Evolutionary conservation across 1,140 invertebrate species (phyloP), one percentile per base, ranked within the genome.

Genomic region (Brachionus plicatilis): DNA sequence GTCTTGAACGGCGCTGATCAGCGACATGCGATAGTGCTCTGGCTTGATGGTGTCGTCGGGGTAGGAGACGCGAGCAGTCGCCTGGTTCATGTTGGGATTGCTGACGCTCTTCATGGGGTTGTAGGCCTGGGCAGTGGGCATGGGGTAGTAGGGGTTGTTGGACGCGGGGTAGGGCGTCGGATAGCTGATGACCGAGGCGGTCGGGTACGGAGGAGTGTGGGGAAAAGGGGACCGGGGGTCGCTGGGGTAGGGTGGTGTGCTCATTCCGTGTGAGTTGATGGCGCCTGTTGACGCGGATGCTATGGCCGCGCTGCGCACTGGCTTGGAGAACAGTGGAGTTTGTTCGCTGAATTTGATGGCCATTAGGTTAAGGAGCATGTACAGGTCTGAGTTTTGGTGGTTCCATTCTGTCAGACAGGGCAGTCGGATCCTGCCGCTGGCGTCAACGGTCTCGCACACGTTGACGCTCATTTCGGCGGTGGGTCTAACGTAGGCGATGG

Each of bases 331-430:
- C 0, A 99, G 96, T 37, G 97, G 97, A 78, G 96, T 96, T 86
- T 94, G 92, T 85, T 99, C 96, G 45, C 96, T 94, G 92, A 99
- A 99, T 29, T 94, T 94, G 72, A 94, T 92, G 82, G 94, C 94
- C 93, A 99, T 94, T 45, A 96, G 92, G 91, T 96, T 94, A 87
- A 98, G 94, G 9, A 98, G 90, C 37, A 93, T 93, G 6, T 94
- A 88, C 85, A 98, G 90, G 89, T 96, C 95, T 3, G 95, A 86
- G 91, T 92, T 92, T 89, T 94, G 94, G 85, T 93, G 92, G 86
- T 93, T 92, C 97, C 97, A 99, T 86, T 98, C 94, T 87, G 96
- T 94, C 70, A 99, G 91, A 91, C 97, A 99, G 7, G 97, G 97
- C 85, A 99, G 91, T 90, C 97, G 98, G 84, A 99, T 93, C 90